A percentile compares a stretch with the other conserved stretches of the same genome.
phyloP scores from a whole-genome alignment of 1,140 invertebrate species.

The Calephelis virginiensis region DNA sequence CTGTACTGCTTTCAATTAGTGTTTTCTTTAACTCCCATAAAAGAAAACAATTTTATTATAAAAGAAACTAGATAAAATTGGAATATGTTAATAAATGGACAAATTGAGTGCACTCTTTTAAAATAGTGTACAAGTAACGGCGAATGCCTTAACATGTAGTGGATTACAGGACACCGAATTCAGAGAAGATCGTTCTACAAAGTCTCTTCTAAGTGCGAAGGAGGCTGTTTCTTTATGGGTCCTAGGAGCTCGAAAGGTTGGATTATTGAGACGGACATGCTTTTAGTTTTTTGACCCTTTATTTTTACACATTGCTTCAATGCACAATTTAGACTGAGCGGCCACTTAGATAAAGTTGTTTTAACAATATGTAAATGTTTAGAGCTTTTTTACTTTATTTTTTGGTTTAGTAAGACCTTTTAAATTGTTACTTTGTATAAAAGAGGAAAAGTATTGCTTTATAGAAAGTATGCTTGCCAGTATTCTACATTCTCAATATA shows the following conservation, averaged over 20 bases:
- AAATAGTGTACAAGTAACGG: slow-evolving; percentile 55
- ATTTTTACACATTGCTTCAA: slow-evolving; percentile 56
- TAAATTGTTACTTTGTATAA: neutral
- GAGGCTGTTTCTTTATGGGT: slow-evolving; percentile 94
- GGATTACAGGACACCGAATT: slow-evolving; percentile 85
- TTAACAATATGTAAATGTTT: neutral
- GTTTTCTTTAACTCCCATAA: too few species aligned
- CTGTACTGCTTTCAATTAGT: too few species aligned
- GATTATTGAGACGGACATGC: slow-evolving; percentile 47
- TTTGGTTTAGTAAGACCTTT: too few species aligned
- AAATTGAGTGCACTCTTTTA: neutral
- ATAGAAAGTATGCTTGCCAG: too few species aligned
- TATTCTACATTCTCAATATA: too few species aligned
- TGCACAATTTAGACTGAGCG: slow-evolving; percentile 41
- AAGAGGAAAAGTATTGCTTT: too few species aligned
- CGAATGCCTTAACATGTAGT: slow-evolving; percentile 71
- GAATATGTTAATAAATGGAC: too few species aligned
- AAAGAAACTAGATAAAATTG: too few species aligned
- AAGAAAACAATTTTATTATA: too few species aligned
- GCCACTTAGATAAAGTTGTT: neutral
- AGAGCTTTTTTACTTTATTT: neutral
- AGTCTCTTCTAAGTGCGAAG: slow-evolving; percentile 90
- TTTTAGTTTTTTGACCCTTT: slow-evolving; percentile 44
- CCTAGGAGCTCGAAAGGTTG: slow-evolving; percentile 93
- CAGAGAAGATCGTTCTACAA: slow-evolving; percentile 81